Conservation (phyloP, 2,888 invertebrate species). For the Tethea ocularis region DNA sequence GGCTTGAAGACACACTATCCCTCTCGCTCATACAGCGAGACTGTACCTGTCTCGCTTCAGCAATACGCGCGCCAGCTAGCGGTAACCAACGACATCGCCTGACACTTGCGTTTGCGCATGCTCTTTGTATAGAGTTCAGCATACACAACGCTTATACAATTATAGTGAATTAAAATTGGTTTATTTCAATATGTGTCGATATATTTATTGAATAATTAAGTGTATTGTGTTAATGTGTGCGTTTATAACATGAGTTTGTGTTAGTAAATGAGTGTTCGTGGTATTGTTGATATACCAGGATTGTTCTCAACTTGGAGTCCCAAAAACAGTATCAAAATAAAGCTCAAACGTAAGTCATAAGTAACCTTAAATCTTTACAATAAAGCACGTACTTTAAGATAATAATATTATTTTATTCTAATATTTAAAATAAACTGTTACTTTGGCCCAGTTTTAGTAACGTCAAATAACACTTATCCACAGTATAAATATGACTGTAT, state of each 20-base stretch:
- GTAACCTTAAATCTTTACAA: background rate
- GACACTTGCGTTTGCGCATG: conserved; percentile 78
- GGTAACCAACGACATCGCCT: conserved; percentile 58
- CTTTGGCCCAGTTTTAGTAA: no score
- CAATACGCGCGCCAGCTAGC: conserved; percentile 61
- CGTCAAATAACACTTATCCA: no score
- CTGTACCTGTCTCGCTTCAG: conserved; percentile 40
- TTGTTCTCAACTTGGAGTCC: conserved; percentile 79
- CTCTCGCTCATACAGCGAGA: conserved; percentile 27
- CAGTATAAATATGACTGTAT: no score
- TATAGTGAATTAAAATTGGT: conserved; percentile 14
- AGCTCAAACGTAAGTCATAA: conserved; percentile 75
- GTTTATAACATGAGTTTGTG: conserved; percentile 59
- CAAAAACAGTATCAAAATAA: conserved; percentile 80
- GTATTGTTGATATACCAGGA: conserved; percentile 74
- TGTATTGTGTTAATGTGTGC: conserved; percentile 43
- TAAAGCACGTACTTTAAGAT: background rate
- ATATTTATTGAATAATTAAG: conserved; percentile 13
- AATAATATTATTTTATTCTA: no score
- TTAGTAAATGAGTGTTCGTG: conserved; percentile 79
- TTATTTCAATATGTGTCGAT: conserved; percentile 14
- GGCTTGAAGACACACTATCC: conserved; percentile 43
- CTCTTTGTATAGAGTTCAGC: conserved; percentile 63
- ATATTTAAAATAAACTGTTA: no score
- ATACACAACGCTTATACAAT: conserved; percentile 15